A percentile compares a stretch with the other conserved stretches of the same genome.
Conservation (phyloP, 1,140 invertebrate species). For the Diorhabda sublineata region DNA sequence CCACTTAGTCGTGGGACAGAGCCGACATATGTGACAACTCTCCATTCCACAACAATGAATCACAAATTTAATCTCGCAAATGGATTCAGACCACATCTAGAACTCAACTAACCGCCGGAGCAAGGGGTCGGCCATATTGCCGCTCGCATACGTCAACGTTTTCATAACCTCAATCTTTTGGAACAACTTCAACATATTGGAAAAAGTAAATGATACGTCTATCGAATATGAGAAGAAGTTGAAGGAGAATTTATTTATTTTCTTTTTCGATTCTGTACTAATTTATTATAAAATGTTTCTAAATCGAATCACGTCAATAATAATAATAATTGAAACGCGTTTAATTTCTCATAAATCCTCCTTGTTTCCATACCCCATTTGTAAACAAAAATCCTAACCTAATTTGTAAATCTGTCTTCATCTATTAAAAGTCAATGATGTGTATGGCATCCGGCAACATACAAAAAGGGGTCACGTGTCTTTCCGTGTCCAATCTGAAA, state of each 20-base stretch:
- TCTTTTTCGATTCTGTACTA: too few relatives aligned
- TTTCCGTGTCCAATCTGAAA: slow-evolving; percentile 34
- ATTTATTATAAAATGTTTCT: too few relatives aligned
- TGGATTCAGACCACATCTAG: slow-evolving; percentile 48
- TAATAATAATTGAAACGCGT: too few relatives aligned
- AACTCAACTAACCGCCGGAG: slow-evolving; percentile 12
- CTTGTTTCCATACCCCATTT: background rate
- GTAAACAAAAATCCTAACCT: slow-evolving; percentile 8
- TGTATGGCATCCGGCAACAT: slow-evolving; percentile 29
- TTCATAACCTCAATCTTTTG: slow-evolving; percentile 37
- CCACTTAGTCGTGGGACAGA: slow-evolving; percentile 48
- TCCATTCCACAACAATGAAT: slow-evolving; percentile 52
- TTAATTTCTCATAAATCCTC: too few relatives aligned
- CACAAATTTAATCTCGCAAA: slow-evolving; percentile 54
- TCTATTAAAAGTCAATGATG: slow-evolving; percentile 30
- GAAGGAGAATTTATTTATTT: background rate
- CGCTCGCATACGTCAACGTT: slow-evolving; percentile 42
- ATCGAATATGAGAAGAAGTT: background rate
- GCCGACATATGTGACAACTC: slow-evolving; percentile 53
- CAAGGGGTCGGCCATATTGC: slow-evolving; percentile 40
- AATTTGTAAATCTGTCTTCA: slow-evolving; percentile 11
- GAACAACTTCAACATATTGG: slow-evolving; percentile 16
- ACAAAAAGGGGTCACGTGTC: slow-evolving; percentile 36
- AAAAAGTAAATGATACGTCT: slow-evolving; percentile 1
- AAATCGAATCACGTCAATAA: too few relatives aligned